These are phyloP conservation scores for Muscicapa adusta DNA, from an alignment of 2,113 vertebrate species.

Conservation along the genomic window DNA sequence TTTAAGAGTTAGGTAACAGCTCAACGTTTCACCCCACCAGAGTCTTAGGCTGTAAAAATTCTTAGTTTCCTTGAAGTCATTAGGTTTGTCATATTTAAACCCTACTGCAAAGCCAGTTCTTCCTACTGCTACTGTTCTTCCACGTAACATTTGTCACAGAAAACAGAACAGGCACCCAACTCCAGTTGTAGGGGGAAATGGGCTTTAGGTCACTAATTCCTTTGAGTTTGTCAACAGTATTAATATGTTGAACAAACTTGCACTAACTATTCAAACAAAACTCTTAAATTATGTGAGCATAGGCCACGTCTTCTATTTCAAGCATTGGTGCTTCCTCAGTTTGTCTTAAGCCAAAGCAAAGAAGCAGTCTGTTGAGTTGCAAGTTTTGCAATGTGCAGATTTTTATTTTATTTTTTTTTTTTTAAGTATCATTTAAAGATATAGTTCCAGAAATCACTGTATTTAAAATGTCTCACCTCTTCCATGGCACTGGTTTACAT, in stretches of 20 bases:
- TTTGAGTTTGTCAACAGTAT: not conserved
- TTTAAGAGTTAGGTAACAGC: not conserved
- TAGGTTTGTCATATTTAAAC: not conserved
- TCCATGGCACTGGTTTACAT: not conserved
- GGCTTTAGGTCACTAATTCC: not conserved
- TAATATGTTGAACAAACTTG: not conserved
- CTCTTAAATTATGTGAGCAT: not conserved
- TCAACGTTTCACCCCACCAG: not conserved
- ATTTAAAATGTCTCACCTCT: not conserved
- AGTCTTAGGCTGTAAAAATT: not conserved
- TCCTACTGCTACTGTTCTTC: not conserved
- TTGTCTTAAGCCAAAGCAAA: not conserved
- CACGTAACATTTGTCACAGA: not conserved
- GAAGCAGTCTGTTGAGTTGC: not conserved
- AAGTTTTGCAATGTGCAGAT: not conserved
- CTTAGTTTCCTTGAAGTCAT: not conserved
- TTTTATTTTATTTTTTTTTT: not conserved
- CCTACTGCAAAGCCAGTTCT: not conserved
- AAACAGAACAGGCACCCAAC: not conserved
- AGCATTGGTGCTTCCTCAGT: accelerated
- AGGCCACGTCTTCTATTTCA: not conserved
- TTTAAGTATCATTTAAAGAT: not conserved
- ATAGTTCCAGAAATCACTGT: not conserved
- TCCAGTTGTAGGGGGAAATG: not conserved
- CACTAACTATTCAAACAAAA: not conserved